Base-by-base conservation (phyloP, 1,140 invertebrate species). In the Euura lappo region DNA sequence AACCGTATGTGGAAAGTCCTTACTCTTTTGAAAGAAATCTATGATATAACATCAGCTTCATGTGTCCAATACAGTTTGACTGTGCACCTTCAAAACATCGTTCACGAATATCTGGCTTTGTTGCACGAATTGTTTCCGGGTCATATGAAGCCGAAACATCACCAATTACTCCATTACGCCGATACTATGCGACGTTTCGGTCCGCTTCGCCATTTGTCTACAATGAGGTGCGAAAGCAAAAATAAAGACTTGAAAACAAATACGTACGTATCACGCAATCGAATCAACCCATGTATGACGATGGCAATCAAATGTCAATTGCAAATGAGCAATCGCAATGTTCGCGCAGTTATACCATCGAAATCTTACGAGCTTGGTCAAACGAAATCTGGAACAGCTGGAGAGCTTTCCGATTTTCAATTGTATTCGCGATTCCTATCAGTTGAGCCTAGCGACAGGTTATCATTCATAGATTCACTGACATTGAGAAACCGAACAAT, bases 221-320 rank as follows among this genome's bases (percentile, higher is more conserved):
- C 73, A 1, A 72, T 76, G 68, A 42, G 75, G 7, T 72, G 73
- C 28, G 75, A 76, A 65, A 74, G 69, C 64, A 74, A 71, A 67
- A 74, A 77, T 66, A 6, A 68, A 65, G 64, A 76, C 44, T 67
- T 72, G 1, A 77, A 79, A 70, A 51, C 70, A 45, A 65, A 72
- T 44, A 43, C 75, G 10, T 70, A 70, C 46, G 43, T 51, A 6
- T 51, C 77, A 51, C 2, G 74, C 1, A 74, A 13, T 75, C 71
- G 76, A 6, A 6, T 71, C 2, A 79, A 79, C 43, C 72, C 77
- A 47, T 74, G 46, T 51, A 71, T 74, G 10, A 76, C 76, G 2
- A 11, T 77, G 4, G 74, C 76, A 0, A 72, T 76, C 2, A 79
- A 74, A 75, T 47, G 60, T 47, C 78, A 79, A 71, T 11, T 79